Evolutionary conservation across 2,888 invertebrate species (phyloP).

Genomic region (Diadegma fenestrale): DNA sequence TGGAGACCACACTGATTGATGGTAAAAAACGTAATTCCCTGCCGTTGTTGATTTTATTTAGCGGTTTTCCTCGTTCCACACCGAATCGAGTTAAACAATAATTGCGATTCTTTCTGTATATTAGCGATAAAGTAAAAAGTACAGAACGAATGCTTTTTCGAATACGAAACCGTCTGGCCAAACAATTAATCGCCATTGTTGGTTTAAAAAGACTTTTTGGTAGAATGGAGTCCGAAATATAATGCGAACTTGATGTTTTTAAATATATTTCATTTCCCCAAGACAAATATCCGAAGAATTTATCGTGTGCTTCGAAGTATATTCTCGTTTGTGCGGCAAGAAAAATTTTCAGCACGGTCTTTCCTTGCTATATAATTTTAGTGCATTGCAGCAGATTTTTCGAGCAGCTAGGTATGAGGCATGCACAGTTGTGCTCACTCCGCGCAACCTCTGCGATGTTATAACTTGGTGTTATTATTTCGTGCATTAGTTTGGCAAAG

Average conservation of each 20-base stretch:
- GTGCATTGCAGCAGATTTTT: slow-evolving; percentile 26
- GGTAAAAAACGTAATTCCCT: background rate
- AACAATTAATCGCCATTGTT: background rate
- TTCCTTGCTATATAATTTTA: slow-evolving; percentile 14
- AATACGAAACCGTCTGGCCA: too few species aligned
- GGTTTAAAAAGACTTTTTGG: background rate
- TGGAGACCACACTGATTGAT: background rate
- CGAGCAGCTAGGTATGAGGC: background rate
- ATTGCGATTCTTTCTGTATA: background rate
- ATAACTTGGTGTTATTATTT: slow-evolving; percentile 59
- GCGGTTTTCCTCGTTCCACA: background rate
- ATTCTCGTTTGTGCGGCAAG: background rate
- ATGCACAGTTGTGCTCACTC: slow-evolving; percentile 2
- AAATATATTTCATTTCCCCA: background rate
- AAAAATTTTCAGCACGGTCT: slow-evolving; percentile 7
- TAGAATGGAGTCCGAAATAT: background rate
- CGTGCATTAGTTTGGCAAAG: slow-evolving; percentile 43
- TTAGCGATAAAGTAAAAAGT: background rate
- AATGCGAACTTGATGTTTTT: background rate
- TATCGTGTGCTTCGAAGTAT: background rate
- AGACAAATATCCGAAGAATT: background rate
- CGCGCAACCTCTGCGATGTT: slow-evolving; percentile 22
- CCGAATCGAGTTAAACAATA: background rate
- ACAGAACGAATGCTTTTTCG: too few species aligned
- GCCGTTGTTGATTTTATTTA: background rate